These are phyloP conservation scores for Apolygus lucorum DNA, from an alignment of 1,140 invertebrate species.

Conservation along the genomic window DNA sequence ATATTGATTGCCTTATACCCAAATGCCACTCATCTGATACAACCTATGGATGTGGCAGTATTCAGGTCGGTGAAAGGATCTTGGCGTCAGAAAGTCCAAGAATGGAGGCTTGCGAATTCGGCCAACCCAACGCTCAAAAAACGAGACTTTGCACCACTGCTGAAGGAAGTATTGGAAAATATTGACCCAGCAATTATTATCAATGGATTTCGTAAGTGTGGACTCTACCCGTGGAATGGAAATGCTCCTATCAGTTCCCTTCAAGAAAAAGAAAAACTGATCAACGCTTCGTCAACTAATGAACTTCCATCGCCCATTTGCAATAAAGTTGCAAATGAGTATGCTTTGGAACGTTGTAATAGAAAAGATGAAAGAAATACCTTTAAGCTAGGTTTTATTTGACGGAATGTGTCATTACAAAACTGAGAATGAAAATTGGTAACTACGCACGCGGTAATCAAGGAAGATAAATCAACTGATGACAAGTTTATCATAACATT, in stretches of 20 bases:
- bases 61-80: constrained; percentile 36
- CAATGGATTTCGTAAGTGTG: not conserved
- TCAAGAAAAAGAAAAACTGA: not conserved
- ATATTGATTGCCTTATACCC: constrained; percentile 39
- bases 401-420: too few relatives aligned
- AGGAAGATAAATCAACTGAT: too few relatives aligned
- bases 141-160: not conserved
- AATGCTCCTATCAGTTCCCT: not conserved
- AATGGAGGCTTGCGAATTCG: not conserved
- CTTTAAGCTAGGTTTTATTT: too few relatives aligned
- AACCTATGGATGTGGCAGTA: constrained; percentile 28
- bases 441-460: too few relatives aligned
- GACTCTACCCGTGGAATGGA: not conserved
- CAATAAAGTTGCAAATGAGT: too few relatives aligned
- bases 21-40: constrained; percentile 41
- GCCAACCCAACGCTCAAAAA: not conserved
- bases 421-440: too few relatives aligned
- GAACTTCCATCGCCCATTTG: too few relatives aligned
- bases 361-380: too few relatives aligned
- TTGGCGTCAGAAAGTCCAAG: not conserved
- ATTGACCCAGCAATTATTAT: not conserved
- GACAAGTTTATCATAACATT: too few relatives aligned
- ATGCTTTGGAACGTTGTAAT: too few relatives aligned
- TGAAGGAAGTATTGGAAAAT: not conserved
- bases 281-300: too few relatives aligned